Evolutionary conservation across 2,888 invertebrate species (phyloP).

Genomic region (Prionchulus punctatus): DNA sequence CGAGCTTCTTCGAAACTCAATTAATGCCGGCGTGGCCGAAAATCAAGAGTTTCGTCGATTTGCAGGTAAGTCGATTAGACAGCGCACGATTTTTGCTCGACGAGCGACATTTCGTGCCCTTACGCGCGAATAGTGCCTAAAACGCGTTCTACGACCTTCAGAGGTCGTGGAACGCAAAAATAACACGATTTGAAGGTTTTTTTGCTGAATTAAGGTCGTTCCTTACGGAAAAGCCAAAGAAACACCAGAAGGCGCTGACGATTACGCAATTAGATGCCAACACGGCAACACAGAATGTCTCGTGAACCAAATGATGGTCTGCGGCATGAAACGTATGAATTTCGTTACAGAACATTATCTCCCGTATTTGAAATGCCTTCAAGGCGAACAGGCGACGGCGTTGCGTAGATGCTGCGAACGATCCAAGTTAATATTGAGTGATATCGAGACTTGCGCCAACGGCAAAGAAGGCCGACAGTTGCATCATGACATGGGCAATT

Average conservation of each 20-base stretch:
- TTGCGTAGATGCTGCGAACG: neutral
- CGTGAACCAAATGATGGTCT: constrained; percentile 28
- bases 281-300: constrained; percentile 26
- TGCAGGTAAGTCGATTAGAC: constrained; percentile 20
- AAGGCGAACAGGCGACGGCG: neutral
- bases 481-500: constrained; percentile 17
- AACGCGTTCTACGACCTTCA: neutral
- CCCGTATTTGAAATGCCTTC: neutral
- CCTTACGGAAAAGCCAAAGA: constrained; percentile 6
- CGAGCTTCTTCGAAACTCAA: constrained; percentile 23
- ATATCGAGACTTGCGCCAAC: constrained; percentile 19
- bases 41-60: constrained; percentile 18
- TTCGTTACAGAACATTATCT: neutral
- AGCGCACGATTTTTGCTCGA: no score
- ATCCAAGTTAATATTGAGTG: neutral
- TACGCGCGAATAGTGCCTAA: neutral
- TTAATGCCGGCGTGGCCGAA: constrained; percentile 20
- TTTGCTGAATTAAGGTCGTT: neutral
- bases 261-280: constrained; percentile 16
- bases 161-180: neutral
- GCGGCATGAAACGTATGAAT: constrained; percentile 21
- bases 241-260: neutral
- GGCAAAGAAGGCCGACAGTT: constrained; percentile 13
- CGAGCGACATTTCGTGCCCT: no score
- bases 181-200: neutral